Evolutionary conservation across 2,888 invertebrate genomes (phyloP).

Genomic region (Antheraea assamensis): DNA sequence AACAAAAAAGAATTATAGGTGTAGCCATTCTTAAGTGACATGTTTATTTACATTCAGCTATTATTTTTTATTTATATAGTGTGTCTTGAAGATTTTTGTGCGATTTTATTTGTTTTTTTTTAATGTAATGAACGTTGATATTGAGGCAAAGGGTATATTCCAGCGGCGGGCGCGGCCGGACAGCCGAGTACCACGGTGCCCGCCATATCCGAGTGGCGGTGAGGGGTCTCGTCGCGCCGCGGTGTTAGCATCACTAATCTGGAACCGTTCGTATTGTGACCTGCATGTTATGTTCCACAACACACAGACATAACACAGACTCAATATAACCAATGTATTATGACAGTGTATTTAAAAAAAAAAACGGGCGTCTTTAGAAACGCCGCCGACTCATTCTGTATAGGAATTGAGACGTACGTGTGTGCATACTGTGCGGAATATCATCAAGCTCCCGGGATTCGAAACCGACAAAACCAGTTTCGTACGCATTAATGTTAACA

Average conservation of each 20-base stretch:
- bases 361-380: conserved; percentile 31
- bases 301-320: conserved; percentile 37
- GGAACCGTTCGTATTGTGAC: conserved; percentile 28
- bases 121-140: neutral
- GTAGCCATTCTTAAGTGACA: no score
- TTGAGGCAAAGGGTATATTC: neutral
- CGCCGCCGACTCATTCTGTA: conserved; percentile 23
- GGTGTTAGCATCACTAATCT: conserved; percentile 29
- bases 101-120: no score
- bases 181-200: conserved; percentile 83
- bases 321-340: conserved; percentile 40
- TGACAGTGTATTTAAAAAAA: conserved; percentile 41
- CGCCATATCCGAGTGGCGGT: conserved; percentile 83
- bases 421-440: neutral
- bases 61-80: no score
- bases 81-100: no score
- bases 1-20: no score
- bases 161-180: conserved; percentile 69
- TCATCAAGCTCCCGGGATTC: conserved; percentile 22
- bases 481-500: conserved; percentile 65
- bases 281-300: conserved; percentile 24
- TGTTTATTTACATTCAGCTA: no score
- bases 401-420: conserved; percentile 9
- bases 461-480: conserved; percentile 27
- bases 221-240: conserved; percentile 65